Conservation (phyloP, 2,113 vertebrate genomes). For the Hemiscyllium ocellatum region DNA sequence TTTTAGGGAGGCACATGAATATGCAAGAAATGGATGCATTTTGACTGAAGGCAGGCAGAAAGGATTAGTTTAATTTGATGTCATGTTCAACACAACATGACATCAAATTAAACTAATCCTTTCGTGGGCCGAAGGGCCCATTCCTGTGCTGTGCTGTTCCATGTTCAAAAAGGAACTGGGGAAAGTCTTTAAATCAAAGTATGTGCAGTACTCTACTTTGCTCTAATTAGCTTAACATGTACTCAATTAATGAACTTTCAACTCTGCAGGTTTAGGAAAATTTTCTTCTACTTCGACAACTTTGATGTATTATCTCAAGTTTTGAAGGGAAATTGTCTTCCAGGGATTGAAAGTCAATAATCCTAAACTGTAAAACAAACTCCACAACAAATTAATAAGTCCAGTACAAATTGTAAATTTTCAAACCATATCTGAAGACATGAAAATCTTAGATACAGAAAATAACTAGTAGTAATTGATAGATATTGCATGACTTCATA, state of each 20-base stretch:
- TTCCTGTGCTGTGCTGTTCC: too few relatives aligned
- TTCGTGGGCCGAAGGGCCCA: too few relatives aligned
- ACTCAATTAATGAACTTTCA: neutral
- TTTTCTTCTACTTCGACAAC: neutral
- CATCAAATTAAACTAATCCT: too few relatives aligned
- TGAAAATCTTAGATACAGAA: too few relatives aligned
- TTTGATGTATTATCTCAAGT: neutral
- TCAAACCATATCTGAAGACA: neutral
- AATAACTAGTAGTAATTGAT: neutral
- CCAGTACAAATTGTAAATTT: neutral
- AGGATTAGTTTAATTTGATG: too few relatives aligned
- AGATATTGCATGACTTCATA: neutral
- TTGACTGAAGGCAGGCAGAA: too few relatives aligned
- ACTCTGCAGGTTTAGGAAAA: neutral
- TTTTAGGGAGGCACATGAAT: too few relatives aligned
- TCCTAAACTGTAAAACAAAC: neutral
- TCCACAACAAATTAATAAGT: neutral
- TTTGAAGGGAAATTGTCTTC: neutral
- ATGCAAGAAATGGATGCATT: too few relatives aligned
- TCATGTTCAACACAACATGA: too few relatives aligned
- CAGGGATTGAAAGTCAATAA: neutral
- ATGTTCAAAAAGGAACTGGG: too few relatives aligned
- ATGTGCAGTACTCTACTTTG: neutral
- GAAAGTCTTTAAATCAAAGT: neutral
- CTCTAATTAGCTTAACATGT: neutral